These are phyloP conservation scores for Harpegnathos saltator DNA, from an alignment of 1,140 invertebrate species.

Conservation along the genomic window DNA sequence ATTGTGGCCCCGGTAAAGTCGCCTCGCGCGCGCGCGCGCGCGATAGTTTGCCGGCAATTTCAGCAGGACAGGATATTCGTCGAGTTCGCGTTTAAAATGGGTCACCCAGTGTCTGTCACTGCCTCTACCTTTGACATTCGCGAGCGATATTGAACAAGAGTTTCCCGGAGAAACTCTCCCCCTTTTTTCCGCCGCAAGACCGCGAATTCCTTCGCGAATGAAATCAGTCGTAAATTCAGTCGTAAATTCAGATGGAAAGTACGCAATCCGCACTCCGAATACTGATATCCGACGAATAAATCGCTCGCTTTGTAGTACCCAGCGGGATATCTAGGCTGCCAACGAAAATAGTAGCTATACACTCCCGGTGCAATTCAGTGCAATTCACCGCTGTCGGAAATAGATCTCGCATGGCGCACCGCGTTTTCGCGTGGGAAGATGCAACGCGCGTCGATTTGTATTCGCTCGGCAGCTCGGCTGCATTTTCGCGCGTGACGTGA, in stretches of 20 bases:
- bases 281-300: background rate
- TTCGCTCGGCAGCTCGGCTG: no score
- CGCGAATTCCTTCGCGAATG: no score
- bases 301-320: background rate
- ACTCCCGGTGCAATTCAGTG: background rate
- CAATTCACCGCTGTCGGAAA: slow-evolving; percentile 10
- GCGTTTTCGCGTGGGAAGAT: background rate
- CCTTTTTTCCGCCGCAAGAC: no score
- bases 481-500: no score
- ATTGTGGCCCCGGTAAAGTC: background rate
- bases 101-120: background rate
- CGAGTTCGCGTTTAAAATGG: background rate
- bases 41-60: background rate
- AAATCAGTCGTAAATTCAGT: no score
- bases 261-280: no score
- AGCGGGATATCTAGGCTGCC: background rate
- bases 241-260: no score
- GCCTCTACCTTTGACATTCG: no score
- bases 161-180: no score
- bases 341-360: slow-evolving; percentile 20
- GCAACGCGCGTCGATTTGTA: background rate
- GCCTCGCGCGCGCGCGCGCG: no score
- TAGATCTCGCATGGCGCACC: background rate
- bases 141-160: no score
- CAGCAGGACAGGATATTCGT: background rate